Evolutionary conservation across 2,888 invertebrate species (phyloP), one percentile per base, ranked within the genome.

Genomic region (Drosophila nigricruria): DNA sequence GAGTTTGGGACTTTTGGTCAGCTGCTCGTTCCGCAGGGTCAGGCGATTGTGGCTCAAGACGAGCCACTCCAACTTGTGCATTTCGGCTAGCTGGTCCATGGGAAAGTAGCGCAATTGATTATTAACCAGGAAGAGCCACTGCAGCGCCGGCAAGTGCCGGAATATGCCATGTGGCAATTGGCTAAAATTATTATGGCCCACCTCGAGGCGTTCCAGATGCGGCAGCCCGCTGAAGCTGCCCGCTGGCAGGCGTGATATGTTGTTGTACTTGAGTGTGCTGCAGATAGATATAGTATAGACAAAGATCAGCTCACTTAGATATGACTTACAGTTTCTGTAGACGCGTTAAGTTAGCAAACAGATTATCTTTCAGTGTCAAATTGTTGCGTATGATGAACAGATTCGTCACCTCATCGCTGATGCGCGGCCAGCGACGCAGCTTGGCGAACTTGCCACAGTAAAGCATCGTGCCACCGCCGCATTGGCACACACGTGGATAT

Each of bases 31-130:
- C 40, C 91, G 89, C 58, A 94, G 87, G 4, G 93, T 93, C 42
- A 95, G 83, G 14, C 89, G 88, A 91, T 95, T 95, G 38, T 92
- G 83, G 16, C 93, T 93, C 53, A 95, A 83, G 76, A 93, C 91
- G 86, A 94, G 87, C 92, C 93, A 93, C 53, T 92, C 89, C 47
- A 94, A 83, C 8, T 83, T 79, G 1, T 81, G 90, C 79, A 94
- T 91, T 63, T 93, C 90, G 45, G 87, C 83, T 45, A 94, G 92
- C 67, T 93, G 93, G 1, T 90, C 82, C 73, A 94, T 84, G 79
- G 94, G 92, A 49, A 94, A 92, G 20, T 86, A 70, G 10, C 76
- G 75, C 53, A 95, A 89, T 64, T 89, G 85, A 86, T 95, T 95
- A 50, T 93, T 91, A 40, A 93, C 91, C 32, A 94, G 78, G 74